A percentile compares a stretch with the other conserved stretches of the same genome.
Evolutionary conservation across 2,113 vertebrate species (phyloP).

Genomic region (Tenrec ecaudatus): DNA sequence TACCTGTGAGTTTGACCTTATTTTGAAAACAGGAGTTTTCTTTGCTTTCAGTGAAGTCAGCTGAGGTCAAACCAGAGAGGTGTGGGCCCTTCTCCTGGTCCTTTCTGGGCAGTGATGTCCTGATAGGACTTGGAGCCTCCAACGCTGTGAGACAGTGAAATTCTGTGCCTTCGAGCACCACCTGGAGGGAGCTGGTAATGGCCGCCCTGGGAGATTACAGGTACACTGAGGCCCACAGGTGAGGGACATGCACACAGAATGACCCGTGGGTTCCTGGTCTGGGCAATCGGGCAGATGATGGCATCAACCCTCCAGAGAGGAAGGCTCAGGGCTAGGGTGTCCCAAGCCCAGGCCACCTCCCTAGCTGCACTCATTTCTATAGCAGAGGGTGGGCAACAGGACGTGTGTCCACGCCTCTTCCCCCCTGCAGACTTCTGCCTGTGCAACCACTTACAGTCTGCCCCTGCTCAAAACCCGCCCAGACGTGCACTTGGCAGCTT

Average conservation of each 20-base stretch:
- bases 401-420: background rate
- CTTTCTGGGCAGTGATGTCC: background rate
- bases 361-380: background rate
- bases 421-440: constrained; percentile 14
- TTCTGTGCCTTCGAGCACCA: background rate
- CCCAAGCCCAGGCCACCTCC: background rate
- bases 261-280: constrained; percentile 9
- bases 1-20: background rate
- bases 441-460: background rate
- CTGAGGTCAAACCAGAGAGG: background rate
- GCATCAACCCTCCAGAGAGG: background rate
- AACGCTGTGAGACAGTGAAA: background rate
- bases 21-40: background rate
- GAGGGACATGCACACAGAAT: background rate
- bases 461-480: constrained; percentile 14
- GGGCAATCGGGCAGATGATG: background rate
- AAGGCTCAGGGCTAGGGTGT: background rate
- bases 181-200: background rate
- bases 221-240: background rate
- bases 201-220: background rate
- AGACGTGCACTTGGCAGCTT: constrained; percentile 57
- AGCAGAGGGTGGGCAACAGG: background rate
- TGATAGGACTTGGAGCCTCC: background rate
- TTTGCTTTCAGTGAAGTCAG: background rate
- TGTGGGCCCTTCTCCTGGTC: background rate